Conservation (phyloP, 2,113 vertebrate genomes). For the Dunckerocampus dactyliophorus region DNA sequence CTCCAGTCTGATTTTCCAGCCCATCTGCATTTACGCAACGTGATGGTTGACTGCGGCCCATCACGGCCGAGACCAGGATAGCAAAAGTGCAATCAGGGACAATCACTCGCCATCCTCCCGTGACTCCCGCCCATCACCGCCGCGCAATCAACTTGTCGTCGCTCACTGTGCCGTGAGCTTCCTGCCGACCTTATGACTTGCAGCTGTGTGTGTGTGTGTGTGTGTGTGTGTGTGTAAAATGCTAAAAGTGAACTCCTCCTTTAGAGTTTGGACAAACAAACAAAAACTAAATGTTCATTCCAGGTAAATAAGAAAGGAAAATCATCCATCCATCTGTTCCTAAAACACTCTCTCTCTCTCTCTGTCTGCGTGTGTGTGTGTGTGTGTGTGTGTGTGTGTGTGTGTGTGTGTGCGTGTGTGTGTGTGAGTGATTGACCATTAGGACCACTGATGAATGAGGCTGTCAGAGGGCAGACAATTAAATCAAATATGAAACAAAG, state of each 20-base stretch:
- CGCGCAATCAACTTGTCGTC: slow-evolving; percentile 94
- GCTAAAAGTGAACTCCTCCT: slow-evolving; percentile 12
- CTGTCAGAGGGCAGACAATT: slow-evolving; percentile 99
- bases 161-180: slow-evolving; percentile 82
- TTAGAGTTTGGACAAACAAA: background rate
- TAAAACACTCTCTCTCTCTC: slow-evolving; percentile 85
- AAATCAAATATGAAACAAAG: slow-evolving; percentile 99
- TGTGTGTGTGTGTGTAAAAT: too few species aligned
- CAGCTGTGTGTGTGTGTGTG: slow-evolving; percentile 72
- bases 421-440: slow-evolving; percentile 99
- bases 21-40: slow-evolving; percentile 19
- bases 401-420: slow-evolving; percentile 57
- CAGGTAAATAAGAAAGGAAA: slow-evolving; percentile 79
- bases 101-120: slow-evolving; percentile 81
- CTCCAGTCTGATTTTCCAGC: slow-evolving; percentile 33
- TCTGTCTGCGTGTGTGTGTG: slow-evolving; percentile 58
- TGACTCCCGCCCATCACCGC: slow-evolving; percentile 80
- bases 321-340: slow-evolving; percentile 61
- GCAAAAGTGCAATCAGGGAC: slow-evolving; percentile 76
- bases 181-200: slow-evolving; percentile 84
- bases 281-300: slow-evolving; percentile 37
- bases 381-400: slow-evolving; percentile 1
- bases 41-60: slow-evolving; percentile 34
- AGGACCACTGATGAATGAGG: slow-evolving; percentile 99
- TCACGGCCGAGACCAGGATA: background rate